phyloP scores from a whole-genome alignment of 2,113 vertebrate genomes.

The Pachycephala philippinensis region DNA sequence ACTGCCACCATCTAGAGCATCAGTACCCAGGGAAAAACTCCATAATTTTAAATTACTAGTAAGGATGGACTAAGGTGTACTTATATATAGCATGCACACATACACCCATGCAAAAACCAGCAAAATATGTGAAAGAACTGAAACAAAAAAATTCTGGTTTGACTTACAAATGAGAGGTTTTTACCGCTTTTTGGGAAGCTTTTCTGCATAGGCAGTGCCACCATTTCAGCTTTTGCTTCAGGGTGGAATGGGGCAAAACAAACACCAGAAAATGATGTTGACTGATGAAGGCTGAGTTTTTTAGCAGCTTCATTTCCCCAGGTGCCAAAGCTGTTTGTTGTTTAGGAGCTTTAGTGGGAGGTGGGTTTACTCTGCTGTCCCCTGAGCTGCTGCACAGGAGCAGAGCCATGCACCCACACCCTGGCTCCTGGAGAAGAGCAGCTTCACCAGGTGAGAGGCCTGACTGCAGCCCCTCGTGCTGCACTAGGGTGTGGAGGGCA shows the following conservation, averaged over 20 bases:
- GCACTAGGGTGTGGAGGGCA: neutral
- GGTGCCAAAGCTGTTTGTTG: neutral
- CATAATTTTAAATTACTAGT: neutral
- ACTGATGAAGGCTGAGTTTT: accelerated
- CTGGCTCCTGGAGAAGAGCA: accelerated
- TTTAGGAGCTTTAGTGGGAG: neutral
- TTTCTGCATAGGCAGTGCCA: neutral
- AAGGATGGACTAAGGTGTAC: neutral
- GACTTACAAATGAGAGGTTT: neutral
- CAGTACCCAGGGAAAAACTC: neutral
- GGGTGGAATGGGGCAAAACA: neutral
- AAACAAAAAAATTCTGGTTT: neutral
- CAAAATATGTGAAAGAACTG: neutral
- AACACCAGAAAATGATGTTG: neutral
- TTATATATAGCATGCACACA: neutral
- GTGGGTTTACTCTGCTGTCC: neutral
- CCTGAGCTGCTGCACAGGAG: accelerated
- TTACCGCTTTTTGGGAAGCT: neutral
- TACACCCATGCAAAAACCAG: neutral
- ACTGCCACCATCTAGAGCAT: neutral
- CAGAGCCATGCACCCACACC: accelerated
- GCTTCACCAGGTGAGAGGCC: accelerated
- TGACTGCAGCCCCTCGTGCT: accelerated
- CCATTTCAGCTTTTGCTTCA: neutral
- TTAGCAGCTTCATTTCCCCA: neutral